Conservation (phyloP, 2,888 invertebrate genomes). For the Acronicta psi region DNA sequence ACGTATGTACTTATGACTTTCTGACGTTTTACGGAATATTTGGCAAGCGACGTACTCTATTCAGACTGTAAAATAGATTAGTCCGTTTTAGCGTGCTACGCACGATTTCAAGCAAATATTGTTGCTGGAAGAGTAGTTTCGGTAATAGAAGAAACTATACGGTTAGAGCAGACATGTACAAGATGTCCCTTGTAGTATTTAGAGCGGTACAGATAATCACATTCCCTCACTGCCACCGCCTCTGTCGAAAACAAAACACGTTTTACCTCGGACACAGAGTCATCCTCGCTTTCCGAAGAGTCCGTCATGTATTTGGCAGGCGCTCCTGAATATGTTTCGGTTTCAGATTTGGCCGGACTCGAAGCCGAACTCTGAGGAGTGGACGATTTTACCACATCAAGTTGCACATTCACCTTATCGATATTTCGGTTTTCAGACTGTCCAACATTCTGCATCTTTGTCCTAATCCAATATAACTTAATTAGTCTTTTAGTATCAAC, state of each 20-base stretch:
- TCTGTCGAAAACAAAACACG: slow-evolving; percentile 88
- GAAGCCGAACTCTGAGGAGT: slow-evolving; percentile 95
- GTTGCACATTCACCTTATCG: slow-evolving; percentile 93
- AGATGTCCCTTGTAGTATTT: slow-evolving; percentile 92
- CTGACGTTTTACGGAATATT: slow-evolving; percentile 89
- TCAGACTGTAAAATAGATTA: slow-evolving; percentile 78
- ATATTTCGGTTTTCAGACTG: slow-evolving; percentile 95
- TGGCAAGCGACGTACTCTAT: slow-evolving; percentile 87
- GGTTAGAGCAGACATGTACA: slow-evolving; percentile 86
- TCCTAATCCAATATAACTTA: slow-evolving; percentile 90
- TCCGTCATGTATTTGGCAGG: slow-evolving; percentile 97
- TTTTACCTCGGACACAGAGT: slow-evolving; percentile 98
- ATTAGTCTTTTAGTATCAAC: slow-evolving; percentile 88
- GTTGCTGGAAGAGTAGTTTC: slow-evolving; percentile 68
- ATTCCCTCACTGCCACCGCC: slow-evolving; percentile 88
- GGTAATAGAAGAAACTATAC: slow-evolving; percentile 75
- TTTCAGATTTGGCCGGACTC: slow-evolving; percentile 95
- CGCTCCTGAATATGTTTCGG: slow-evolving; percentile 95
- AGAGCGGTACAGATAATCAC: slow-evolving; percentile 89
- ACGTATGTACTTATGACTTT: slow-evolving; percentile 88
- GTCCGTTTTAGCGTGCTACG: slow-evolving; percentile 76
- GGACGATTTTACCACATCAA: slow-evolving; percentile 92
- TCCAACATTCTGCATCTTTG: slow-evolving; percentile 97
- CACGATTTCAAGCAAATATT: slow-evolving; percentile 68
- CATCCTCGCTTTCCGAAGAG: slow-evolving; percentile 98